Base-by-base conservation (phyloP, 2,797 vertebrate genomes). In the Clangula hyemalis region DNA sequence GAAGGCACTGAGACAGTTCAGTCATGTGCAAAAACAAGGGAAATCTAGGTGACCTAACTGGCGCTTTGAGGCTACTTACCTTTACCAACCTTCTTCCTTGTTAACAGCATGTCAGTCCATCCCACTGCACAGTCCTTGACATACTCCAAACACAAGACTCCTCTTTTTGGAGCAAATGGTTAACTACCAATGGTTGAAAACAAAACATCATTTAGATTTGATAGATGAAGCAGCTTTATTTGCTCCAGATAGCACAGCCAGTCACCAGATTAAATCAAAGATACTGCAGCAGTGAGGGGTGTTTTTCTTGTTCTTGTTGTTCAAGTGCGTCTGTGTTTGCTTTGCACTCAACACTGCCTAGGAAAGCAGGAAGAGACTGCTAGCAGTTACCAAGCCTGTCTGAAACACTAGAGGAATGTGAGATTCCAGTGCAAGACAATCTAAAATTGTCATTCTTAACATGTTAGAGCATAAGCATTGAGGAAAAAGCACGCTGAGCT, bases 81-180 rank as follows among this genome's bases (percentile, higher is more conserved):
- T 38, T 53, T 13, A 24, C 53, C 4, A 19, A n/a, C 36, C 61
- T 71, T 9, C 41, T 64, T 21, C 24, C 34, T 8, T 12, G 7
- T 4, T 9, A 36, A 5, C 3, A 0, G 38, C 3, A 0, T 2
- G 6, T 25, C 62, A 30, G n/a, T 27, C 53, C n/a, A 1, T 8
- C 3, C 28, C 19, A 1, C 28, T 2, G 36, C 25, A 10, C 19
- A 0, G 5, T 39, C 49, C 45, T 32, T 22, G 11, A 6, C n/a
- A 9, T 2, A 0, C 15, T 8, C 36, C 2, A 7, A 47, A 5
- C 2, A 8, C 30, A 13, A 15, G 20, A 2, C 3, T 8, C 13
- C 61, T 41, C 39, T 72, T 51, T 34, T 20, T 39, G 36, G 27
- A 69, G 24, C 30, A 49, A 39, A 11, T 0, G 2, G 27, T 30